Evolutionary conservation across 2,888 invertebrate genomes (phyloP), one percentile per base, ranked within the genome.

Genomic region (Tiliacea citrago): DNA sequence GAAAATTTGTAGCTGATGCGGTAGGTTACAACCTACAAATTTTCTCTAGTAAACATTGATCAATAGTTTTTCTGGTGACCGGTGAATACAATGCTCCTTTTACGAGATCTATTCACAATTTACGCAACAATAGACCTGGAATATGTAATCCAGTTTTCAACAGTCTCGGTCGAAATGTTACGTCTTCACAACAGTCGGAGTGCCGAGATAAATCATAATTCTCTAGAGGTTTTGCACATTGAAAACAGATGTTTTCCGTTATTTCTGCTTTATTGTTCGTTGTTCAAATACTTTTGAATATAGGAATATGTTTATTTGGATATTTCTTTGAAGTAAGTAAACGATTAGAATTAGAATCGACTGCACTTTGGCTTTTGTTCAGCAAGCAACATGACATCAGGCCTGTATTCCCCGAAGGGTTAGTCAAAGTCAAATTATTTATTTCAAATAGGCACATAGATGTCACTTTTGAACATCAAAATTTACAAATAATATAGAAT

Each of bases 161-260:
- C 82, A 51, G 71, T 67, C 53, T 55, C 45, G 61, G 21, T 51
- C 45, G 73, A 63, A 78, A 75, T 73, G 66, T 72, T 85, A 69
- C 58, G 71, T 68, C 68, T 73, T 71, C 45, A 13, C 58, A 70
- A 63, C 69, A 72, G 12, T 81, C 51, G 12, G 57, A 73, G 63
- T 63, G 66, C 13, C 47, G 61, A 73, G 70, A 83, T 83, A 83
- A 84, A 83, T 85, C 75, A 85, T 78, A 82, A 71, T 69, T 49
- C 73, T 63, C 85, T n/a, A 65, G 85, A 35, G 72, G 68, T 68
- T 79, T 39, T 61, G 68, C 69, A 79, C 81, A 81, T 82, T 69
- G 70, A 57, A 77, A 85, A 75, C 84, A 84, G 83, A 85, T 83
- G 84, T 83, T 86, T 75, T 75, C 49, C 65, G 57, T 85, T 83